phyloP scores from a whole-genome alignment of 2,113 vertebrate species.

The Sardina pilchardus region DNA sequence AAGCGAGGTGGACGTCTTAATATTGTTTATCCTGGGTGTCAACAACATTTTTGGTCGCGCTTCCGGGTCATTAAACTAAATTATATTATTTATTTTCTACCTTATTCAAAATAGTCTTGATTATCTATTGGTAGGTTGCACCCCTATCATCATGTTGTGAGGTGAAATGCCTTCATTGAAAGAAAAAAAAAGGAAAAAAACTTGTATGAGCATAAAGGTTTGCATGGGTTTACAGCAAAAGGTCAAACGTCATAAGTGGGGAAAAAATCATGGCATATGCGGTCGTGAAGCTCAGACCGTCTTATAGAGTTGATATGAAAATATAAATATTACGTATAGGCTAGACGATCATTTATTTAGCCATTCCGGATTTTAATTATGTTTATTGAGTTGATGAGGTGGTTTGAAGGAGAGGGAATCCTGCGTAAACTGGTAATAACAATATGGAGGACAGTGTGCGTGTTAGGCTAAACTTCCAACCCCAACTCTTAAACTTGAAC shows the following conservation, averaged over 20 bases:
- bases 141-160: too few species aligned
- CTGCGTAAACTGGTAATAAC: constrained; percentile 57
- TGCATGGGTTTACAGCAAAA: neutral
- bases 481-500: constrained; percentile 61
- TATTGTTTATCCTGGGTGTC: neutral
- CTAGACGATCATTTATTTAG: neutral
- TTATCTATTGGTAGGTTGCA: too few species aligned
- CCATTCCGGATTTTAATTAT: neutral
- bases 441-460: constrained; percentile 45
- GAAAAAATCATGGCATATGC: neutral
- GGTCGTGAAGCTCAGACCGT: too few species aligned
- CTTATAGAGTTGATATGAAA: neutral
- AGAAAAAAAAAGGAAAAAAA: too few species aligned
- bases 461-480: constrained; percentile 57
- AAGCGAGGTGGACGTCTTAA: neutral
- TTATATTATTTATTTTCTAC: neutral
- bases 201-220: neutral
- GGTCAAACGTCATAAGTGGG: neutral
- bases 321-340: neutral
- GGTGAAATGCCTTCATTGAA: neutral
- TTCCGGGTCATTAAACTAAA: neutral
- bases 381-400: neutral
- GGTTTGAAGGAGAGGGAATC: neutral
- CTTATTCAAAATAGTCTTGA: neutral
- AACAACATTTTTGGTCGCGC: neutral